Evolutionary conservation across 2,797 vertebrate species (phyloP), one percentile per base, ranked within the genome.

Genomic region (Iguana delicatissima): DNA sequence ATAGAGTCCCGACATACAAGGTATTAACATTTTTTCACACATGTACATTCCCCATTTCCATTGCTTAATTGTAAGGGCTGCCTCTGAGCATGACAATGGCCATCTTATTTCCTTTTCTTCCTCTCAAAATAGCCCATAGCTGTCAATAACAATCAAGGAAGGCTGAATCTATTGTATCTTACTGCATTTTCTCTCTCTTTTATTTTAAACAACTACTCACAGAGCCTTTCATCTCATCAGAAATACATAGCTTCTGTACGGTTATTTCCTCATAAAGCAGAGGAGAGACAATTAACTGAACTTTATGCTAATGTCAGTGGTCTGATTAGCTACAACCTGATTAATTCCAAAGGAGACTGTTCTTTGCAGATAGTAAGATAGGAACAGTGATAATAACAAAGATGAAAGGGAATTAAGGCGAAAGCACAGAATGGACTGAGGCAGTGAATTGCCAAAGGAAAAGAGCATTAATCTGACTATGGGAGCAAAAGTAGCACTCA

Each of bases 311-410:
- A 79, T 91, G 24, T 89, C 85, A 88, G 73, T n/a, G 72, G 91
- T 96, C 95, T 95, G 89, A 91, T 95, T 89, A 91, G 89, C 82
- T 92, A 77, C 72, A 84, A 92, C 90, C 20, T n/a, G 84, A 93
- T 96, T 93, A 94, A 92, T 92, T 95, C 74, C 88, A 79, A 46
- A 79, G 26, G 10, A 93, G 85, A 85, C 29, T 50, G 59, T 29
- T 18, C 72, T 87, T 92, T 93, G 90, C 79, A 93, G 92, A 85
- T 76, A 80, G 86, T 86, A 24, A 50, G 84, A 89, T 90, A 89
- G 87, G 62, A 29, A 42, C 76, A 90, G 67, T 89, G 89, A 93
- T 87, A 94, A 88, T 92, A 90, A 62, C 0, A 42, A 89, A 93
- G 93, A 92, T 91, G 90, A 93, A 88, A 90, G 92, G 55, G 62